phyloP scores from a whole-genome alignment of 2,797 vertebrate species.

The Pantherophis alleghaniensis region DNA sequence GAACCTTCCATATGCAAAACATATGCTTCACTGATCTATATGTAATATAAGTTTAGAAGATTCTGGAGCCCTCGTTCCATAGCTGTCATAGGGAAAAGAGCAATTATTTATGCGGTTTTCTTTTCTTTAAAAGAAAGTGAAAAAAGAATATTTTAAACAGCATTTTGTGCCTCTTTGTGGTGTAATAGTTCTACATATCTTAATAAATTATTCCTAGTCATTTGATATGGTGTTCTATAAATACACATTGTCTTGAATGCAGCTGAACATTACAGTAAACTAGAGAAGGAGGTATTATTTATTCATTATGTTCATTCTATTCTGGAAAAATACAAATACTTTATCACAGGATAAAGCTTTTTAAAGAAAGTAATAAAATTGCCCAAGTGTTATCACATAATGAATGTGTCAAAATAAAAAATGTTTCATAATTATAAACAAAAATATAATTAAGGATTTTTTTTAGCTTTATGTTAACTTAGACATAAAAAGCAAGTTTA shows the following conservation, averaged over 20 bases:
- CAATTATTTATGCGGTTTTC: not conserved
- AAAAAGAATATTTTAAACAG: not conserved
- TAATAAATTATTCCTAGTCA: not conserved
- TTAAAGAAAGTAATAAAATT: not conserved
- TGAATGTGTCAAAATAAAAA: constrained; percentile 11
- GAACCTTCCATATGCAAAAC: not conserved
- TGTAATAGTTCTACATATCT: not conserved
- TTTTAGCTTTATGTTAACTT: constrained; percentile 1
- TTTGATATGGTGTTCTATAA: constrained; percentile 6
- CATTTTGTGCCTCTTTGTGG: not conserved
- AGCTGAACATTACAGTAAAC: not conserved
- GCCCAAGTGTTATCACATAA: not conserved
- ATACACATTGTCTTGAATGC: not conserved
- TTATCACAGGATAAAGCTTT: constrained; percentile 1
- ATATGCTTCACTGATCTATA: not conserved
- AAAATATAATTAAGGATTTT: constrained; percentile 29
- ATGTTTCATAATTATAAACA: not conserved
- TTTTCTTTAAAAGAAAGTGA: not conserved
- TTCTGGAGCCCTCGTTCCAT: not conserved
- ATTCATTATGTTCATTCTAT: not conserved
- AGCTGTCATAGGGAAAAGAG: not conserved
- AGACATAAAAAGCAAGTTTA: not conserved
- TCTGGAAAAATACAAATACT: not conserved
- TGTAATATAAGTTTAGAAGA: not conserved
- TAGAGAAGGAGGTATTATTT: constrained; percentile 23